These are phyloP conservation scores for Aurelia aurita DNA, from an alignment of 30 jellyfish, hydroid and myxozoan genomes.

Conservation along the genomic window DNA sequence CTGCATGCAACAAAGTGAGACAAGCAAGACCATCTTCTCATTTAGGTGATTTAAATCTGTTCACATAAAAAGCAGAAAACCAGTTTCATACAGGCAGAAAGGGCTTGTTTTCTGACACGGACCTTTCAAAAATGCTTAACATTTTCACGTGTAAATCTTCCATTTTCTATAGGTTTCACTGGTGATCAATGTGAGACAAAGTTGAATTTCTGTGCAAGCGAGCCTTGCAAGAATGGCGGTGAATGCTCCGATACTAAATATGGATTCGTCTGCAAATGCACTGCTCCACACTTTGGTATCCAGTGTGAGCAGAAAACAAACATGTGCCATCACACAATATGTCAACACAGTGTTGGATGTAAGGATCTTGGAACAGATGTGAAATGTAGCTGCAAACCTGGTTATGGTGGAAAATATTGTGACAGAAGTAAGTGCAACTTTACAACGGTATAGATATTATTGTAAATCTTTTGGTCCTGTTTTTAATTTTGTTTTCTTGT, in stretches of 20 bases:
- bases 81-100: too few species aligned
- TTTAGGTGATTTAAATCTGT: too few species aligned
- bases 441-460: not conserved
- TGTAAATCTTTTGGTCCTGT: too few species aligned
- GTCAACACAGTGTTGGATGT: constrained; percentile 91
- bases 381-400: constrained; percentile 88
- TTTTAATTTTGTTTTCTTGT: too few species aligned
- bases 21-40: too few species aligned
- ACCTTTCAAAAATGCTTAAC: too few species aligned
- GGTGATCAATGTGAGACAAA: constrained; percentile 88
- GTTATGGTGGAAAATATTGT: constrained; percentile 91
- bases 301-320: constrained; percentile 72
- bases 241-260: constrained; percentile 69
- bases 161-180: constrained; percentile 43
- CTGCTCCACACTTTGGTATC: constrained; percentile 75
- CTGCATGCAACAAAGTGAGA: too few species aligned
- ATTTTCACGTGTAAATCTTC: not conserved
- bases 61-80: too few species aligned
- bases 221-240: constrained; percentile 89
- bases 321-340: constrained; percentile 89
- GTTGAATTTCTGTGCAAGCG: constrained; percentile 72
- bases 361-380: constrained; percentile 80
- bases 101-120: too few species aligned
- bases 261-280: constrained; percentile 85
- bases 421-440: constrained; percentile 71